phyloP scores from a whole-genome alignment of 2,888 invertebrate species.

The Patella ulyssiponensis region DNA sequence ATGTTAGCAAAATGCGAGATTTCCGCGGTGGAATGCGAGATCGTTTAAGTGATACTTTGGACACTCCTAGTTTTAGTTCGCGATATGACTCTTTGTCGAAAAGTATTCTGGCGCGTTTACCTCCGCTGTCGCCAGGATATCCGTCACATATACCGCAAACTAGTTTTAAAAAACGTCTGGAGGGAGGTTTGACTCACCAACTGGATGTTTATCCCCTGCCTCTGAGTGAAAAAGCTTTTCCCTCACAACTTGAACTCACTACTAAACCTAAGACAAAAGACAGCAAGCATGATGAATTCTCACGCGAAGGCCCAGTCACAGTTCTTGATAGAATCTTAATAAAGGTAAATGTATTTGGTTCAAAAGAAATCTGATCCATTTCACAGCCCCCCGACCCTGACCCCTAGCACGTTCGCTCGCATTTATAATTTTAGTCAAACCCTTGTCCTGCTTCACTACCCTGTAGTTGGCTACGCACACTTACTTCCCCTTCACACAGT shows the following conservation, averaged over 20 bases:
- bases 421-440: neutral
- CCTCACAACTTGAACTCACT: slow-evolving; percentile 22
- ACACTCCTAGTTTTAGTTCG: neutral
- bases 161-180: slow-evolving; percentile 41
- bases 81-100: slow-evolving; percentile 8
- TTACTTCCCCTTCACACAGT: neutral
- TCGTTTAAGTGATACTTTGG: slow-evolving; percentile 18
- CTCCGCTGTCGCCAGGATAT: neutral
- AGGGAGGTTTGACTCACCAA: slow-evolving; percentile 38
- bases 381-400: neutral
- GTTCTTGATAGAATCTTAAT: slow-evolving; percentile 8
- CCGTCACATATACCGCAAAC: slow-evolving; percentile 22
- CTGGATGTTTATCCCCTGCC: slow-evolving; percentile 43
- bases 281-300: neutral
- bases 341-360: slow-evolving; percentile 11
- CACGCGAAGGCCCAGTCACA: slow-evolving; percentile 13
- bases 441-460: neutral
- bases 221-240: slow-evolving; percentile 34
- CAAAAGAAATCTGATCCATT: slow-evolving; percentile 1
- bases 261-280: slow-evolving; percentile 8
- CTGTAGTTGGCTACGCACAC: neutral
- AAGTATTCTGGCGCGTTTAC: neutral
- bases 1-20: slow-evolving; percentile 36
- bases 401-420: neutral
- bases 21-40: slow-evolving; percentile 33